Conservation (phyloP, 2,888 invertebrate genomes). For the Trissoscelio sp. region DNA sequence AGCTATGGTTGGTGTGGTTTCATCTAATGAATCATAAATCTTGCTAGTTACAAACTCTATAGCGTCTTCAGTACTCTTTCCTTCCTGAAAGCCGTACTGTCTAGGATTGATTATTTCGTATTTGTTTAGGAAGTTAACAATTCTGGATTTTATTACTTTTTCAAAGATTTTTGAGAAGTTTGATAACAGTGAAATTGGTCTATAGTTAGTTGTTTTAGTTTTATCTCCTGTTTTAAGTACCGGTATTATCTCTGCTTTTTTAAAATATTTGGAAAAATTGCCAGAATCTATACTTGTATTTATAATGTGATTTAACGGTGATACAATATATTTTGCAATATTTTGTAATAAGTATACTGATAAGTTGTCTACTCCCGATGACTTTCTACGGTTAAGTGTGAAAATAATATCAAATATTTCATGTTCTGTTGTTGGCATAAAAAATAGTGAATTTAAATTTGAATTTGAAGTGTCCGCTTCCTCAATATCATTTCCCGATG, state of each 20-base stretch:
- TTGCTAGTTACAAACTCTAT: not conserved
- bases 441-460: not conserved
- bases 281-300: no score
- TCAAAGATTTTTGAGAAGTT: conserved; percentile 29
- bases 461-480: not conserved
- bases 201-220: conserved; percentile 8
- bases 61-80: conserved; percentile 9
- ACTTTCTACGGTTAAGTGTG: not conserved
- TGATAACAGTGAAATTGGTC: not conserved
- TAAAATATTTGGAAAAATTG: not conserved
- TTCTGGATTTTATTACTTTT: conserved; percentile 6
- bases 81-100: not conserved
- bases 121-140: not conserved
- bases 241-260: conserved; percentile 17
- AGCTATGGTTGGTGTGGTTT: not conserved
- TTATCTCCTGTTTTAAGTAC: not conserved
- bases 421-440: not conserved
- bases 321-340: no score
- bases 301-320: no score
- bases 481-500: not conserved
- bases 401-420: not conserved
- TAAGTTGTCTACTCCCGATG: no score
- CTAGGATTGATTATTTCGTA: not conserved
- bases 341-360: no score
- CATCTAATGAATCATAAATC: not conserved